phyloP scores from a whole-genome alignment of 2,888 invertebrate species.

The Crossocerus cetratus region DNA sequence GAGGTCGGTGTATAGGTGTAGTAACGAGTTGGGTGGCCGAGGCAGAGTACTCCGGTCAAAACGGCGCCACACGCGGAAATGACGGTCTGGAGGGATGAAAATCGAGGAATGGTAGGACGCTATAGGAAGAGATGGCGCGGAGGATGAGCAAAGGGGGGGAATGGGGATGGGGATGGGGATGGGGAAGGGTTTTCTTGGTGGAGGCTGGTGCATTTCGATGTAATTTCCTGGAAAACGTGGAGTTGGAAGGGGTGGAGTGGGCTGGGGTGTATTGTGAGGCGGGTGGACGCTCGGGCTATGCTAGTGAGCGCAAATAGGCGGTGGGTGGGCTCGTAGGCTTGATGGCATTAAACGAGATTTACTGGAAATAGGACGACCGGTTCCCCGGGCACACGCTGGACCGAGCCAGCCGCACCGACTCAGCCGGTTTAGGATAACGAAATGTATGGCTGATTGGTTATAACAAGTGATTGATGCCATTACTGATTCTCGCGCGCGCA shows the following conservation, averaged over 20 bases:
- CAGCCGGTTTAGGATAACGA: slow-evolving; percentile 55
- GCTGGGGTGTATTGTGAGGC: background rate
- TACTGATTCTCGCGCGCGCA: slow-evolving; percentile 38
- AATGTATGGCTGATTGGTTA: slow-evolving; percentile 60
- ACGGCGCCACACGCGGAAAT: slow-evolving; percentile 46
- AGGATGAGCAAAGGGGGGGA: too few relatives aligned
- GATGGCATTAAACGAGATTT: slow-evolving; percentile 47
- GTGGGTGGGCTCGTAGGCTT: background rate
- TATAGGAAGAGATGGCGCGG: background rate
- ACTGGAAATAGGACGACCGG: slow-evolving; percentile 29
- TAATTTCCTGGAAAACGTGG: slow-evolving; percentile 50
- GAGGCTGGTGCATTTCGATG: slow-evolving; percentile 38
- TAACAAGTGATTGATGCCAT: slow-evolving; percentile 63
- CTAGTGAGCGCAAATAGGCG: background rate
- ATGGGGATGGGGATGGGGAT: too few relatives aligned
- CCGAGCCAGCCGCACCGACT: too few relatives aligned
- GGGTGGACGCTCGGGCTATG: background rate
- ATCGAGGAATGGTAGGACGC: slow-evolving; percentile 35
- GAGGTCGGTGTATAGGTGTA: background rate
- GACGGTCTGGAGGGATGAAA: slow-evolving; percentile 26
- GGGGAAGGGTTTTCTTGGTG: slow-evolving; percentile 25
- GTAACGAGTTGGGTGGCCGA: slow-evolving; percentile 1
- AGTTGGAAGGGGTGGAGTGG: slow-evolving; percentile 17
- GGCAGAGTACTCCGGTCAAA: slow-evolving; percentile 13
- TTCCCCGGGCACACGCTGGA: slow-evolving; percentile 9